A percentile compares a stretch with the other conserved stretches of the same genome.
Evolutionary conservation across 2,888 invertebrate species (phyloP).

Genomic region (Agrenia bidenticulata): DNA sequence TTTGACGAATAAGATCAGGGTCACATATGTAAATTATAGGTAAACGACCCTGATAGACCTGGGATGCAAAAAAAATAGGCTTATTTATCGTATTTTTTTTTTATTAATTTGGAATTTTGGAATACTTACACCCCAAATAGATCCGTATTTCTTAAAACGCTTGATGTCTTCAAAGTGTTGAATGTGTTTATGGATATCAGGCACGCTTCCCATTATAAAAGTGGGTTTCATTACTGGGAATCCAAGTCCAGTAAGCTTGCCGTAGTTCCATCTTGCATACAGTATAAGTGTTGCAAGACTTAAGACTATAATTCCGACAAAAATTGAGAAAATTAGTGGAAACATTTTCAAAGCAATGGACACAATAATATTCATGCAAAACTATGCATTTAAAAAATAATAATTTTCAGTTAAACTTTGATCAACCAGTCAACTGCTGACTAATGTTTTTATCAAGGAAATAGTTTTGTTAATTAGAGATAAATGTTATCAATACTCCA

Average conservation of each 20-base stretch:
- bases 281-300: too few relatives aligned
- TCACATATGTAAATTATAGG: slow-evolving; percentile 50
- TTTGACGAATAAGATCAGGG: slow-evolving; percentile 45
- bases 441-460: too few relatives aligned
- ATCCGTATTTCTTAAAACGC: slow-evolving; percentile 48
- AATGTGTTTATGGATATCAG: slow-evolving; percentile 46
- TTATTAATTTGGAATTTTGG: too few relatives aligned
- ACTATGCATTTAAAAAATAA: too few relatives aligned
- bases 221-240: slow-evolving; percentile 48
- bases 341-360: too few relatives aligned
- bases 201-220: slow-evolving; percentile 44
- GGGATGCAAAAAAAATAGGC: slow-evolving; percentile 14
- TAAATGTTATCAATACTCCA: too few relatives aligned
- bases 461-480: too few relatives aligned
- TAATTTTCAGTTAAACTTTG: too few relatives aligned
- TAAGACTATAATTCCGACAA: too few relatives aligned
- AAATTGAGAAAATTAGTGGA: too few relatives aligned
- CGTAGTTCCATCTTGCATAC: slow-evolving; percentile 40
- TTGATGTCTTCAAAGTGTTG: slow-evolving; percentile 47
- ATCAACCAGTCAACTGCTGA: too few relatives aligned
- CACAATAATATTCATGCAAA: too few relatives aligned
- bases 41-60: slow-evolving; percentile 48
- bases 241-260: slow-evolving; percentile 43
- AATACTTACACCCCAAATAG: slow-evolving; percentile 50
- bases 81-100: slow-evolving; percentile 17